Evolutionary conservation across 2,113 vertebrate species (phyloP).

Genomic region (Ranitomeya imitator): DNA sequence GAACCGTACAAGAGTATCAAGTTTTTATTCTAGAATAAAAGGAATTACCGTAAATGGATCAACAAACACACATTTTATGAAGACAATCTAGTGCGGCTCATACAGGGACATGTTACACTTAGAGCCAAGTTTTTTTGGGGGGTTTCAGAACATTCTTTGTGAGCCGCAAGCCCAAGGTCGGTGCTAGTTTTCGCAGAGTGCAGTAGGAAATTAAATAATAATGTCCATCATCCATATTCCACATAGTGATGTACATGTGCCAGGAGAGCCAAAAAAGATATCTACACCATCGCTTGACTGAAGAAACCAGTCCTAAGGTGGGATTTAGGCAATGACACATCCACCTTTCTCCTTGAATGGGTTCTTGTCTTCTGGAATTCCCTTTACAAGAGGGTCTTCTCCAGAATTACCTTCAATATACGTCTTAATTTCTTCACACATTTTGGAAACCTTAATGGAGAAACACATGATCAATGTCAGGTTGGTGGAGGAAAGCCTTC

Average conservation of each 20-base stretch:
- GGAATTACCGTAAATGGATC: conserved; percentile 21
- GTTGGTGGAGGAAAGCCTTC: neutral
- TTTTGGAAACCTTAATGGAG: conserved; percentile 87
- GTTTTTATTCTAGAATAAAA: conserved; percentile 42
- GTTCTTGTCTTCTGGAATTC: conserved; percentile 94
- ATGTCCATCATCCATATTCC: conserved; percentile 18
- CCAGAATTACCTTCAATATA: conserved; percentile 87
- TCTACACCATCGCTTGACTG: conserved; percentile 46
- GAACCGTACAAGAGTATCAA: neutral
- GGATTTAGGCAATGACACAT: conserved; percentile 85
- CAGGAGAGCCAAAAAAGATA: conserved; percentile 21
- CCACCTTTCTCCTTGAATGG: conserved; percentile 98
- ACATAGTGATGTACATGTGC: conserved; percentile 18
- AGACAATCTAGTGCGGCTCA: conserved; percentile 54
- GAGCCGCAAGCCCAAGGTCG: neutral
- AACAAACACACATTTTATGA: conserved; percentile 61
- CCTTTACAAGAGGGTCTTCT: conserved; percentile 91
- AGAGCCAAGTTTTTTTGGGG: neutral
- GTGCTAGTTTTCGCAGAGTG: neutral
- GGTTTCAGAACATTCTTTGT: neutral
- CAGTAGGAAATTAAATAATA: conserved; percentile 25
- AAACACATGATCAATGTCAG: conserved; percentile 14
- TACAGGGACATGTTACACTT: conserved; percentile 50
- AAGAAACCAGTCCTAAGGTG: conserved; percentile 51
- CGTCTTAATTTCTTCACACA: conserved; percentile 93